Base-by-base conservation (phyloP, 2,888 invertebrate genomes). In the Allygus modestus region DNA sequence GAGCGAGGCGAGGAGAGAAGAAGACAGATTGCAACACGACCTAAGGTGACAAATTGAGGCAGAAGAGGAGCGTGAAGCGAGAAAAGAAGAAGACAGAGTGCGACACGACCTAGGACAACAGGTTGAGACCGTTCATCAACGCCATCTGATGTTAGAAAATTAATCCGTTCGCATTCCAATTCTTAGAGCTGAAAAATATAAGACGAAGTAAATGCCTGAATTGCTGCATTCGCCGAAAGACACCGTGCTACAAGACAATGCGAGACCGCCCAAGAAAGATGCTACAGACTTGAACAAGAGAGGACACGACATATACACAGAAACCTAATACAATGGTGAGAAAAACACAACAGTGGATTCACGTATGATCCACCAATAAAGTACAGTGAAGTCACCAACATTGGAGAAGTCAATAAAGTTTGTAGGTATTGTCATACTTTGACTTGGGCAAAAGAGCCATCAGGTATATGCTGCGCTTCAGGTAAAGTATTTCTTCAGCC, bases 401-500 rank as follows among this genome's bases (percentile, higher is more conserved):
- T 65, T 65, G 65, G 65, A 15, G 28, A 15, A 2, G 2, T 65
- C 7, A 28, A 65, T 9, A 65, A 65, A 28, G 31, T 65, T 28
- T 65, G 65, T 31, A 28, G 31, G 2, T 31, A 11, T 31, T 65
- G 65, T 31, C 65, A 31, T 28, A 28, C 65, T 31, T 31, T 65
- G 12, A 65, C 65, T 28, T 65, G 65, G 65, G 31, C 28, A 65
- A 65, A 65, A 15, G 65, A 65, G n/a, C 65, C 65, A 15, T 0
- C 12, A 11, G 65, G 65, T 28, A 65, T 65, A 28, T 65, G 65
- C 28, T 65, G 65, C n/a, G 65, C 65, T 17, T 65, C 65, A 28
- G 65, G 65, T 15, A 65, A 65, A 65, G 65, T 65, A 4, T 12
- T n/a, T 17, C 28, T 65, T 23, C 58, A 11, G 5, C 28, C 65